A percentile compares a stretch with the other conserved stretches of the same genome.
phyloP scores from a whole-genome alignment of 2,888 invertebrate species.

The Lasius platythorax region DNA sequence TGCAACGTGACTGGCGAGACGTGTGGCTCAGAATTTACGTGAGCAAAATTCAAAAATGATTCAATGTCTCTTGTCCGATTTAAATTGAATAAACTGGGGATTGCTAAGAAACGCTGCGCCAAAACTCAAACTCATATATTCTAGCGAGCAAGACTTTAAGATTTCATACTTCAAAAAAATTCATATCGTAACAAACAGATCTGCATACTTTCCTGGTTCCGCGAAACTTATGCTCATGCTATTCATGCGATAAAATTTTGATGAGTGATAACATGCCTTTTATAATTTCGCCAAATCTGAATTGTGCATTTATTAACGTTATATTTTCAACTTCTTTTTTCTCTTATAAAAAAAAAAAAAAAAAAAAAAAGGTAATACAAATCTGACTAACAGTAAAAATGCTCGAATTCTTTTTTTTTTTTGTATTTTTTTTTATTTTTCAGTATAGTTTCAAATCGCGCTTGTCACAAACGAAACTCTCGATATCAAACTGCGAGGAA shows the following conservation, averaged over 20 bases:
- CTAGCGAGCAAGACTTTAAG: neutral
- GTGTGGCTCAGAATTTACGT: conserved; percentile 60
- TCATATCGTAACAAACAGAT: neutral
- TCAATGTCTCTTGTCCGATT: conserved; percentile 56
- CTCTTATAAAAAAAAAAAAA: neutral
- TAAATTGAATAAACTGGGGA: conserved; percentile 48
- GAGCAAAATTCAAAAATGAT: conserved; percentile 50
- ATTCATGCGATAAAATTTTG: neutral
- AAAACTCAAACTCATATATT: neutral
- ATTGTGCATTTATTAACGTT: neutral
- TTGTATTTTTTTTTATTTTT: neutral
- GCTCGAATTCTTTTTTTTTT: neutral
- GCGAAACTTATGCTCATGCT: neutral
- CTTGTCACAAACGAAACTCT: neutral
- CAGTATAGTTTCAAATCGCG: neutral
- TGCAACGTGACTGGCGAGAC: conserved; percentile 59
- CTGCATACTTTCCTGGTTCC: neutral
- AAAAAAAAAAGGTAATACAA: neutral
- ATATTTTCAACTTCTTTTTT: neutral
- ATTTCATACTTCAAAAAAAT: neutral
- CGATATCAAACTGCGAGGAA: neutral
- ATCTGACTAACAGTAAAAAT: neutral
- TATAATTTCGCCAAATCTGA: neutral
- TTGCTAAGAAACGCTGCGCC: neutral
- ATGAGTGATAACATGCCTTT: neutral